phyloP scores from a whole-genome alignment of 2,797 vertebrate genomes.

The Avahi laniger region DNA sequence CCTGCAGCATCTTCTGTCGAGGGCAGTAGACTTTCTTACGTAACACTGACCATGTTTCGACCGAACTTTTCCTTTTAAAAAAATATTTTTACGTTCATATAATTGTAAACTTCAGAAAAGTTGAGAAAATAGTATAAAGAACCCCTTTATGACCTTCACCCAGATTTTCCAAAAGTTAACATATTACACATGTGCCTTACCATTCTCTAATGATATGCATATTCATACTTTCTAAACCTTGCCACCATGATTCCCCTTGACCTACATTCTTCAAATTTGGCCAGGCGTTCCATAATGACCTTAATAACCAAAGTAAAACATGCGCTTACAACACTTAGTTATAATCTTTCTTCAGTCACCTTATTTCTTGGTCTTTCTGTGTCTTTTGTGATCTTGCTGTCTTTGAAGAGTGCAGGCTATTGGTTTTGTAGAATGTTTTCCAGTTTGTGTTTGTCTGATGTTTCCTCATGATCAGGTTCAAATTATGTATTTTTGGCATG shows the following conservation, averaged over 20 bases:
- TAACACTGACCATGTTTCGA: not conserved
- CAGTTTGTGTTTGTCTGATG: not conserved
- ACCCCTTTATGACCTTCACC: not conserved
- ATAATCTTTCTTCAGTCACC: not conserved
- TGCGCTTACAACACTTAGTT: not conserved
- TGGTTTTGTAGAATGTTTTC: too few species aligned
- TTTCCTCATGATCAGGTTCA: not conserved
- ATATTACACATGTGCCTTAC: not conserved
- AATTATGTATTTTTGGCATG: not conserved
- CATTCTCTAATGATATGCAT: not conserved
- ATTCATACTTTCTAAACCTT: not conserved
- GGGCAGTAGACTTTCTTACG: not conserved
- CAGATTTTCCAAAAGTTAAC: not conserved
- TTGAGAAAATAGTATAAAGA: not conserved
- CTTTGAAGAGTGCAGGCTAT: too few species aligned
- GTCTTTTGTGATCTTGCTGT: too few species aligned
- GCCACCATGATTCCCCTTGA: not conserved
- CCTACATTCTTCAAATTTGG: not conserved
- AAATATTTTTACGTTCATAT: not conserved
- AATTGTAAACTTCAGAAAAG: not conserved
- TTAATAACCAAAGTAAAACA: not conserved
- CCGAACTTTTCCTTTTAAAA: not conserved
- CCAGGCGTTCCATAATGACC: not conserved
- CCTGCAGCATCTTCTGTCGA: not conserved
- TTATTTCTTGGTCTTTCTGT: not conserved